Evolutionary conservation across 2,888 invertebrate genomes (phyloP).

Genomic region (Trissolcus japonicus): DNA sequence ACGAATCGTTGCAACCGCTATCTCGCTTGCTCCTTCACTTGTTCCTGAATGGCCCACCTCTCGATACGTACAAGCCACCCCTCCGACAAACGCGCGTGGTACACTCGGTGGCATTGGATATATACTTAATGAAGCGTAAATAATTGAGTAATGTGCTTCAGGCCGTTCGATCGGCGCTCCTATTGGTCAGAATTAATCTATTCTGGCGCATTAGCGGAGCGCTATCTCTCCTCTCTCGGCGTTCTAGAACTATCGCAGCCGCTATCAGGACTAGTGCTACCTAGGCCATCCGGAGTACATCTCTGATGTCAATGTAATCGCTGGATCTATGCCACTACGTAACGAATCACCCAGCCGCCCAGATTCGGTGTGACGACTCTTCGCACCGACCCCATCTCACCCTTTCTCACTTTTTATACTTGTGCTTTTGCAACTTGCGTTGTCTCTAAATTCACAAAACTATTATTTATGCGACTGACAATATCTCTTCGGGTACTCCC

Average conservation of each 20-base stretch:
- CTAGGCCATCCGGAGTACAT: slow-evolving; percentile 57
- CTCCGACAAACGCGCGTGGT: slow-evolving; percentile 61
- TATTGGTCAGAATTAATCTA: slow-evolving; percentile 77
- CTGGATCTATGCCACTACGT: slow-evolving; percentile 44
- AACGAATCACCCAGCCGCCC: slow-evolving; percentile 43
- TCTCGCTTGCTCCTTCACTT: slow-evolving; percentile 33
- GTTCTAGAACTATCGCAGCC: slow-evolving; percentile 62
- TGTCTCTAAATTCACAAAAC: no score
- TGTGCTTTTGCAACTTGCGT: no score
- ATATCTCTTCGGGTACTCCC: no score
- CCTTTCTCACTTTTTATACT: no score
- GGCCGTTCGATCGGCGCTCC: slow-evolving; percentile 75
- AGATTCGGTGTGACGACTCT: slow-evolving; percentile 40
- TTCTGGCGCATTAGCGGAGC: slow-evolving; percentile 75
- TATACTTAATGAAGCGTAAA: slow-evolving; percentile 77
- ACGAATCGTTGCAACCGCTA: slow-evolving; percentile 43
- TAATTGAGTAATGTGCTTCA: slow-evolving; percentile 77
- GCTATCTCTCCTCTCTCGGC: slow-evolving; percentile 68
- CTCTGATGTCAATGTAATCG: slow-evolving; percentile 56
- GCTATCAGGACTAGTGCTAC: slow-evolving; percentile 45
- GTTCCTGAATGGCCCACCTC: slow-evolving; percentile 10
- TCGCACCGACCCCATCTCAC: slow-evolving; percentile 10
- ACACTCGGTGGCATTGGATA: slow-evolving; percentile 75
- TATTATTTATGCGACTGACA: no score
- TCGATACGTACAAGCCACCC: slow-evolving; percentile 29